phyloP scores from a whole-genome alignment of 2,113 vertebrate genomes.

The Lycaon pictus region DNA sequence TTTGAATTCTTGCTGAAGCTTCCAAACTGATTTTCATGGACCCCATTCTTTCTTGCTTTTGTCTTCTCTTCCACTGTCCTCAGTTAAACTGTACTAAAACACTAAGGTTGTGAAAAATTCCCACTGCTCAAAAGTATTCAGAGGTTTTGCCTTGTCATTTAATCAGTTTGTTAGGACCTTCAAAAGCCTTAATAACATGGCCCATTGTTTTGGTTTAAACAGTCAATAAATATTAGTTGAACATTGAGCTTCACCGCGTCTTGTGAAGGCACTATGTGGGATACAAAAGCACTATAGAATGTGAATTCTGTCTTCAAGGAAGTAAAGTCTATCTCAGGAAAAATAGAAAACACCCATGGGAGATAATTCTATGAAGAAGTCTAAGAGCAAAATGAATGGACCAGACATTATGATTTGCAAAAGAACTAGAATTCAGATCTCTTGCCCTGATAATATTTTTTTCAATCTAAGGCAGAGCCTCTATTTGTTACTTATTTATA shows the following conservation, averaged over 20 bases:
- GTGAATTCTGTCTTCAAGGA: not conserved
- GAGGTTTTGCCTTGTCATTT: not conserved
- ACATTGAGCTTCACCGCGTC: not conserved
- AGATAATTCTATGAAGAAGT: not conserved
- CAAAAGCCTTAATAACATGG: not conserved
- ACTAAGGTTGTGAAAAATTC: not conserved
- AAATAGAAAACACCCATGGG: not conserved
- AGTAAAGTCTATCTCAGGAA: not conserved
- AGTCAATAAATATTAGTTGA: not conserved
- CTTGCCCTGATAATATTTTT: not conserved
- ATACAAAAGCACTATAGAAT: not conserved
- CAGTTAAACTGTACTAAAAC: constrained; percentile 21
- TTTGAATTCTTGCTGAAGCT: not conserved
- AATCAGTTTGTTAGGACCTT: not conserved
- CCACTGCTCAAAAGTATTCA: not conserved
- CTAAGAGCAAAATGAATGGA: not conserved
- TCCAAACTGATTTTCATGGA: not conserved
- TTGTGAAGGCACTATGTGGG: not conserved
- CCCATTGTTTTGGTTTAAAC: not conserved
- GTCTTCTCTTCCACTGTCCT: not conserved
- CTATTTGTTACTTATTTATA: not conserved
- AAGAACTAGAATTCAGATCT: not conserved
- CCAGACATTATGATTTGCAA: not conserved
- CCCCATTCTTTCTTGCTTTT: not conserved
- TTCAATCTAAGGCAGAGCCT: not conserved